Percentiles rank a stretch among this genome's conserved stretches.
Evolutionary conservation across 2,888 invertebrate species (phyloP).

Genomic region (Phlogophora meticulosa): DNA sequence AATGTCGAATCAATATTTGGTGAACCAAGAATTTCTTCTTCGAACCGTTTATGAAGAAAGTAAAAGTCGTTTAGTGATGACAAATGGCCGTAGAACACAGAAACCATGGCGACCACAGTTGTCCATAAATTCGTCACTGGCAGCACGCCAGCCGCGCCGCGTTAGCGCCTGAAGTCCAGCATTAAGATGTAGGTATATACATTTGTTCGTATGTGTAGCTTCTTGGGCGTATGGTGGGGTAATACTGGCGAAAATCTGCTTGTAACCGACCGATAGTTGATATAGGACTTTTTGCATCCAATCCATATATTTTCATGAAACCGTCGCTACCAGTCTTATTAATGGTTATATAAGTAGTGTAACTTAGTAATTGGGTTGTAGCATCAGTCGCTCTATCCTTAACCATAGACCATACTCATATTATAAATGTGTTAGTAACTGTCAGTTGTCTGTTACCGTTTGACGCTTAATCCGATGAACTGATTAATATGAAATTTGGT

Average conservation of each 20-base stretch:
- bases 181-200: conserved; percentile 50
- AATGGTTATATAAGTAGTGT: too few species aligned
- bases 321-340: not conserved
- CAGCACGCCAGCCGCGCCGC: conserved; percentile 67
- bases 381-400: too few species aligned
- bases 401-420: too few species aligned
- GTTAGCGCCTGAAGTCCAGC: conserved; percentile 57
- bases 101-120: conserved; percentile 56
- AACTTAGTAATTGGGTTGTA: too few species aligned
- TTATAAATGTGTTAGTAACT: too few species aligned
- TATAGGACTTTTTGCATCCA: too few species aligned
- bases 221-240: conserved; percentile 10
- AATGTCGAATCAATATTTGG: not conserved
- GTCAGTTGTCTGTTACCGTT: too few species aligned
- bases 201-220: conserved; percentile 20
- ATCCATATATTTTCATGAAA: not conserved
- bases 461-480: too few species aligned
- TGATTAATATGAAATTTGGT: too few species aligned
- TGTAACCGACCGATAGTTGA: not conserved
- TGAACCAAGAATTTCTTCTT: not conserved
- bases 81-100: conserved; percentile 29
- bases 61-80: conserved; percentile 50
- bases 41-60: conserved; percentile 24
- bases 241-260: not conserved
- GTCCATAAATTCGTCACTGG: conserved; percentile 72